Evolutionary conservation across 2,888 invertebrate species (phyloP).

Genomic region (Macrophya annulata): DNA sequence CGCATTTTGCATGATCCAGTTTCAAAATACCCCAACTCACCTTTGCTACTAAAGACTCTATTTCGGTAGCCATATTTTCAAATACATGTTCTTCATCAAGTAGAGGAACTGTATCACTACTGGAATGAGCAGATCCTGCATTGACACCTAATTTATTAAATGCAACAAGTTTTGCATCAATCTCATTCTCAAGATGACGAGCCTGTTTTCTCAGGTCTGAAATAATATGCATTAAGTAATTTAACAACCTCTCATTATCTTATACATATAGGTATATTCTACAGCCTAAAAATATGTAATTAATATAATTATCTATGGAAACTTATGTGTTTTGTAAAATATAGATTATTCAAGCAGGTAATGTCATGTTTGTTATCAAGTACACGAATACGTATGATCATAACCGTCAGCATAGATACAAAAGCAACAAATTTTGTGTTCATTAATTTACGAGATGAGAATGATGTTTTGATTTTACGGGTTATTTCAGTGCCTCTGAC

Average conservation of each 20-base stretch:
- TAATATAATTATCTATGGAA: neutral
- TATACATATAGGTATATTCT: neutral
- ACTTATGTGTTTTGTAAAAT: neutral
- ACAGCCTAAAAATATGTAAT: neutral
- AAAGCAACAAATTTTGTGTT: neutral
- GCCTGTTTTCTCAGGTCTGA: slow-evolving; percentile 96
- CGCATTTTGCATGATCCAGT: no score
- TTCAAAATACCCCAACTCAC: slow-evolving; percentile 78
- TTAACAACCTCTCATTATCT: neutral
- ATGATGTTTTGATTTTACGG: neutral
- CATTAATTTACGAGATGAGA: neutral
- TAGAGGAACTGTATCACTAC: slow-evolving; percentile 89
- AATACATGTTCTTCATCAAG: slow-evolving; percentile 94
- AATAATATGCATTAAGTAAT: slow-evolving; percentile 66
- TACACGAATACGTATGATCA: neutral
- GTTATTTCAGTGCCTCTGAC: neutral
- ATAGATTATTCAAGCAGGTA: neutral
- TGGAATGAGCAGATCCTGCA: slow-evolving; percentile 70
- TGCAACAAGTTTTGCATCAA: slow-evolving; percentile 96
- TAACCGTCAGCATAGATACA: neutral
- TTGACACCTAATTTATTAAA: slow-evolving; percentile 94
- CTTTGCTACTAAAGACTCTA: slow-evolving; percentile 92
- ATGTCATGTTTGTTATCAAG: neutral
- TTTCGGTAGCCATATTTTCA: slow-evolving; percentile 95
- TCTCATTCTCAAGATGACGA: slow-evolving; percentile 96